These are phyloP conservation scores for Ibycter americanus DNA, from an alignment of 2,797 vertebrate species.

Conservation along the genomic window DNA sequence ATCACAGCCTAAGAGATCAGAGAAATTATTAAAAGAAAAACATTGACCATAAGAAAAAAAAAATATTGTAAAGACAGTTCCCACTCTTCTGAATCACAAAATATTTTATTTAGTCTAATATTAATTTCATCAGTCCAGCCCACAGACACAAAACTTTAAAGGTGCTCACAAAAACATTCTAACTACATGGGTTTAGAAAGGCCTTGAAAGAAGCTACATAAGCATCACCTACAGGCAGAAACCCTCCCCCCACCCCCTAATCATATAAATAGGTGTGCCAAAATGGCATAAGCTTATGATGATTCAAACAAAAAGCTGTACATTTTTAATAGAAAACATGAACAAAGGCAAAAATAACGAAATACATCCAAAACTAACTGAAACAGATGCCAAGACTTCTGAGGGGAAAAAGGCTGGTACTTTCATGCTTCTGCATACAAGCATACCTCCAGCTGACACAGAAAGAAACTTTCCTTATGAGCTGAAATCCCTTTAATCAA, in stretches of 20 bases:
- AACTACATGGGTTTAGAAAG: neutral
- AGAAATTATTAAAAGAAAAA: neutral
- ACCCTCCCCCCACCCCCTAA: neutral
- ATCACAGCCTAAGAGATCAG: neutral
- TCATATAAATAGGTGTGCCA: constrained; percentile 29
- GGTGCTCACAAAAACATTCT: constrained; percentile 2
- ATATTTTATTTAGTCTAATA: constrained; percentile 59
- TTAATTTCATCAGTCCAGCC: neutral
- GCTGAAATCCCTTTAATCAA: neutral
- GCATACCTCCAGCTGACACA: neutral
- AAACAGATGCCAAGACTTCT: neutral
- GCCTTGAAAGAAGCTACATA: neutral
- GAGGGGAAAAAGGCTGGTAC: neutral
- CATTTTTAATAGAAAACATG: neutral
- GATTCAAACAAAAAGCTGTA: neutral
- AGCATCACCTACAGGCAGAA: neutral
- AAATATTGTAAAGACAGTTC: neutral
- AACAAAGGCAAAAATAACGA: neutral
- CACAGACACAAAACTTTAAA: constrained; percentile 21
- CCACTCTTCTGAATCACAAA: neutral
- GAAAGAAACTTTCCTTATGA: neutral
- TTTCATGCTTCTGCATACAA: neutral
- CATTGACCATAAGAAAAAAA: neutral
- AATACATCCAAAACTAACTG: neutral
- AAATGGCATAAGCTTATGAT: neutral